Evolutionary conservation across 2,113 vertebrate genomes (phyloP).

Genomic region (Megaleporinus macrocephalus): DNA sequence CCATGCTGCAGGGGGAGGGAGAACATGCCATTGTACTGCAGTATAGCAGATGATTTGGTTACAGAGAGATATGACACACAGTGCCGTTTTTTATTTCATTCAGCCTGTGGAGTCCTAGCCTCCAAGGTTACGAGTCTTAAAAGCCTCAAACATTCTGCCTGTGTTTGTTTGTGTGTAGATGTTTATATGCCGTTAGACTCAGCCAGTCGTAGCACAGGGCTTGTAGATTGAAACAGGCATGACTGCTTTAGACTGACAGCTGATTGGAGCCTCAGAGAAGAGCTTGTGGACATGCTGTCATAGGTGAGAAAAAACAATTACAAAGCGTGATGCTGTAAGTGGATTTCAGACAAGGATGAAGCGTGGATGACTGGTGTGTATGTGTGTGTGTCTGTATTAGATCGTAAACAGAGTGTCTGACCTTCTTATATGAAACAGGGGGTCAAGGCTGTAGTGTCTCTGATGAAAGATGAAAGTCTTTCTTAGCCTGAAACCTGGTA

Average conservation of each 20-base stretch:
- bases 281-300: slow-evolving; percentile 61
- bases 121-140: background rate
- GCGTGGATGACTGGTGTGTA: slow-evolving; percentile 33
- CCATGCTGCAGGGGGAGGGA: background rate
- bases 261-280: slow-evolving; percentile 60
- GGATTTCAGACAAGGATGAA: slow-evolving; percentile 68
- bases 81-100: background rate
- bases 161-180: background rate
- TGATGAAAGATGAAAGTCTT: background rate
- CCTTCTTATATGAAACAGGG: background rate
- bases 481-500: background rate
- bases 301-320: slow-evolving; percentile 65
- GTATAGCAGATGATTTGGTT: slow-evolving; percentile 16
- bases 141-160: background rate
- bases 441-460: background rate
- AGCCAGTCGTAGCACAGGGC: background rate
- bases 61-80: background rate
- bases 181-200: background rate
- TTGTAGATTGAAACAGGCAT: background rate
- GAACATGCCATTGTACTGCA: background rate
- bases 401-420: background rate
- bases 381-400: slow-evolving; percentile 9
- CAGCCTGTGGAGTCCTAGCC: background rate
- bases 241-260: slow-evolving; percentile 48
- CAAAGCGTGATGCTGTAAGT: slow-evolving; percentile 62